phyloP scores from a whole-genome alignment of 2,888 invertebrate species.

The Perizoma affinitatum region DNA sequence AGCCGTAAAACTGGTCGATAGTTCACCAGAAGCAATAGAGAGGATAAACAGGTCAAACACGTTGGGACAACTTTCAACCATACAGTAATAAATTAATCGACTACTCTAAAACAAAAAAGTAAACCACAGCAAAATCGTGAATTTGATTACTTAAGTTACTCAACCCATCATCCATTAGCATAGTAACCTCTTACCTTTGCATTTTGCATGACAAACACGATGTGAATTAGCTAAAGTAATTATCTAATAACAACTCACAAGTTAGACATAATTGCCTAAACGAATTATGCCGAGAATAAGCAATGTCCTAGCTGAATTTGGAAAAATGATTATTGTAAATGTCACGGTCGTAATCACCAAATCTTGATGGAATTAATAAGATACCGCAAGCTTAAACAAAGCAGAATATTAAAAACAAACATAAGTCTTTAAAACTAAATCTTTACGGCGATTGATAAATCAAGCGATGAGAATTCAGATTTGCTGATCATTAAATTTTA shows the following conservation, averaged over 20 bases:
- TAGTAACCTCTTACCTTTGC: slow-evolving; percentile 30
- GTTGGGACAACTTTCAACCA: no score
- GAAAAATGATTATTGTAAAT: slow-evolving; percentile 10
- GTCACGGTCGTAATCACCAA: slow-evolving; percentile 22
- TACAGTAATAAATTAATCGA: no score
- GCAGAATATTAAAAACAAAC: slow-evolving; percentile 4
- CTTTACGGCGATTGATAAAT: no score
- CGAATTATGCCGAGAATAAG: slow-evolving; percentile 13
- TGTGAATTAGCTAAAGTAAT: slow-evolving; percentile 34
- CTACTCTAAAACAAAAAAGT: background rate
- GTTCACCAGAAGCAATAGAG: no score
- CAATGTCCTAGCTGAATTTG: slow-evolving; percentile 13
- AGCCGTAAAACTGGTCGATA: no score
- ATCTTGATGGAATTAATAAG: slow-evolving; percentile 13
- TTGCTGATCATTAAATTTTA: background rate
- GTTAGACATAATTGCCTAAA: slow-evolving; percentile 14
- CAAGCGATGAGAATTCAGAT: no score
- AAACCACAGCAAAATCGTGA: slow-evolving; percentile 24
- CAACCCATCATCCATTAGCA: slow-evolving; percentile 36
- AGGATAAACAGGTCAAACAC: no score
- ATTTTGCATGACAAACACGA: slow-evolving; percentile 31
- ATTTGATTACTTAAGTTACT: slow-evolving; percentile 19
- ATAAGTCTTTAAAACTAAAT: slow-evolving; percentile 4
- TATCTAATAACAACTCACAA: slow-evolving; percentile 27
- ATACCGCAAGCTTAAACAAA: slow-evolving; percentile 18